Base-by-base conservation (phyloP, 2,113 vertebrate genomes). In the Leptobrachium leishanense region DNA sequence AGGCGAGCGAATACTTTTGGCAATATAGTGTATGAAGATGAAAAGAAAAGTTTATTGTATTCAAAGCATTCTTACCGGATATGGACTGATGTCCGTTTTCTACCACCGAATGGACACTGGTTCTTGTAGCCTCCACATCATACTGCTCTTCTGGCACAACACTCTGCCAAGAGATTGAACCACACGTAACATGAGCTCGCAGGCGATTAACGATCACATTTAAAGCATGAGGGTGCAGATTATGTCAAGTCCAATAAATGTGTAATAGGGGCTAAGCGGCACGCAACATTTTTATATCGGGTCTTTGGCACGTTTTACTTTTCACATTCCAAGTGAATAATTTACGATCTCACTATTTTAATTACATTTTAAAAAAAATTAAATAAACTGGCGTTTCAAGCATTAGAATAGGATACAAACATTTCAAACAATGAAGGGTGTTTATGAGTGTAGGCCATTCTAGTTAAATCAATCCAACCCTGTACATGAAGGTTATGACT, bases 1-100 rank as follows among this genome's bases (percentile, higher is more conserved):
- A 31, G 20, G 20, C 1, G 20, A 31, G 20, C 20, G 20, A 31
- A 31, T 31, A 31, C 20, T 31, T 31, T 31, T 31, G 20, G 20
- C 20, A 31, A 31, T 31, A 31, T 31, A 31, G 20, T 31, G 20
- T 31, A 31, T 31, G 20, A 31, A 31, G 20, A 31, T 31, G 20
- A 31, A 31, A 31, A 31, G 20, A 31, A 31, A 31, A 31, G 1
- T 31, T 31, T 31, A 31, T 31, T 31, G 20, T 31, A 31, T 31
- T 31, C 46, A 50, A 50, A 50, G 8, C 8, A 50, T 50, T 82
- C 86, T 83, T 88, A 93, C 92, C 92, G 86, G 88, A 55, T 3
- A 82, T 84, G 0, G 84, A 80, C 68, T 87, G 90, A 75, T 90
- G 88, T 42, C 90, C 91, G 4, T 92, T 94, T 86, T 93, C 91